phyloP scores from a whole-genome alignment of 1,140 invertebrate species.

The Drosophila hydei region DNA sequence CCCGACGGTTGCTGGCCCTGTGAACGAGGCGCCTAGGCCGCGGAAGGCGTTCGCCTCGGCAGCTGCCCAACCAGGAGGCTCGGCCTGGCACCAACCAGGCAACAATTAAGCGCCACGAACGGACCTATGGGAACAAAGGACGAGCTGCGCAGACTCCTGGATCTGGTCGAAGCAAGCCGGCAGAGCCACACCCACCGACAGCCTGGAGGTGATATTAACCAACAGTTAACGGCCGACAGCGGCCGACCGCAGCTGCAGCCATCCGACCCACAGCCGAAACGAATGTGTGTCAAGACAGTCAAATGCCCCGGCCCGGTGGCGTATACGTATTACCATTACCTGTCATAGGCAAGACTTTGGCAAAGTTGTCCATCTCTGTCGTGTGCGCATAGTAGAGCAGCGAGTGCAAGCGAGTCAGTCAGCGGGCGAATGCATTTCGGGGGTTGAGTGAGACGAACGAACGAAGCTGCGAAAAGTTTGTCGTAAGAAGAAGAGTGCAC shows the following conservation, averaged over 20 bases:
- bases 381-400: neutral
- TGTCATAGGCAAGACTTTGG: constrained; percentile 49
- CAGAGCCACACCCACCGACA: constrained; percentile 63
- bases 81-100: constrained; percentile 49
- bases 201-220: constrained; percentile 57
- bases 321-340: constrained; percentile 51
- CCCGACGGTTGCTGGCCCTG: constrained; percentile 47
- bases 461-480: constrained; percentile 55
- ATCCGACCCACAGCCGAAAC: constrained; percentile 2
- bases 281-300: constrained; percentile 71
- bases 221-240: constrained; percentile 60
- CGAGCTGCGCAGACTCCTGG: constrained; percentile 70
- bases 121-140: constrained; percentile 70
- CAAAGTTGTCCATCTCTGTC: constrained; percentile 40
- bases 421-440: constrained; percentile 49
- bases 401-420: constrained; percentile 35
- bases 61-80: constrained; percentile 68
- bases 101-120: constrained; percentile 66
- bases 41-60: constrained; percentile 7
- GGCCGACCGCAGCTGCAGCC: constrained; percentile 14
- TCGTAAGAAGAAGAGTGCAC: constrained; percentile 48
- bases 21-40: constrained; percentile 23
- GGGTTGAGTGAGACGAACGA: constrained; percentile 59
- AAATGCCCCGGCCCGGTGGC: constrained; percentile 5
- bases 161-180: neutral